Evolutionary conservation across 2,113 vertebrate genomes (phyloP).

Genomic region (Chelonoidis abingdonii): DNA sequence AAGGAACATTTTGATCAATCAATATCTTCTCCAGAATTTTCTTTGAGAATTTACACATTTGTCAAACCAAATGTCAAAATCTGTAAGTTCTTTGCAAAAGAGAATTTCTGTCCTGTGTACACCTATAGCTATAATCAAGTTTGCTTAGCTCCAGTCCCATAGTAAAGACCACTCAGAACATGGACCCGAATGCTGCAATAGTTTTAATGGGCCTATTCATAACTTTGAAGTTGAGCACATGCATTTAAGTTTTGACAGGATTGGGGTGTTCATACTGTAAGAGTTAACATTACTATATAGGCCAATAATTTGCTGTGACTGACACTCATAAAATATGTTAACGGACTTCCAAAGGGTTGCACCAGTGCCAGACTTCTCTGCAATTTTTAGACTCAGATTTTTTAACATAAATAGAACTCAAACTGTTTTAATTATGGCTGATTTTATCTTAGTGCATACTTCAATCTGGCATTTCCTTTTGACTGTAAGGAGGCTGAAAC

Average conservation of each 20-base stretch:
- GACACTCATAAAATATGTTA: background rate
- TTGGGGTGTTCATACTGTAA: background rate
- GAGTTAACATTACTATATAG: background rate
- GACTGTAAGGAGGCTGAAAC: background rate
- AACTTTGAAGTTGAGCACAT: background rate
- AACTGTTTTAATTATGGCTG: background rate
- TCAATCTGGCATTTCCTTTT: background rate
- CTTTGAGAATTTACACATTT: background rate
- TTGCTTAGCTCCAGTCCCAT: background rate
- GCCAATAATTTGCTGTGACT: background rate
- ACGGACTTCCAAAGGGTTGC: background rate
- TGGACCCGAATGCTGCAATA: background rate
- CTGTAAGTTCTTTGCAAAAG: background rate
- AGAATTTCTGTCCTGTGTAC: background rate
- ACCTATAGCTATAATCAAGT: background rate
- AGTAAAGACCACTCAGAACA: background rate
- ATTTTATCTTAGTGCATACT: background rate
- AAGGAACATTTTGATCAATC: background rate
- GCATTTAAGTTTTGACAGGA: background rate
- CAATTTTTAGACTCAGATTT: background rate
- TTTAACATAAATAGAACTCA: background rate
- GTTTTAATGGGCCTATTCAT: background rate
- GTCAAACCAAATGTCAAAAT: background rate
- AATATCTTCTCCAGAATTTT: background rate
- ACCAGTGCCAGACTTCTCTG: background rate